Evolutionary conservation across 2,113 vertebrate species (phyloP).

Genomic region (Poeciliopsis retropinna): DNA sequence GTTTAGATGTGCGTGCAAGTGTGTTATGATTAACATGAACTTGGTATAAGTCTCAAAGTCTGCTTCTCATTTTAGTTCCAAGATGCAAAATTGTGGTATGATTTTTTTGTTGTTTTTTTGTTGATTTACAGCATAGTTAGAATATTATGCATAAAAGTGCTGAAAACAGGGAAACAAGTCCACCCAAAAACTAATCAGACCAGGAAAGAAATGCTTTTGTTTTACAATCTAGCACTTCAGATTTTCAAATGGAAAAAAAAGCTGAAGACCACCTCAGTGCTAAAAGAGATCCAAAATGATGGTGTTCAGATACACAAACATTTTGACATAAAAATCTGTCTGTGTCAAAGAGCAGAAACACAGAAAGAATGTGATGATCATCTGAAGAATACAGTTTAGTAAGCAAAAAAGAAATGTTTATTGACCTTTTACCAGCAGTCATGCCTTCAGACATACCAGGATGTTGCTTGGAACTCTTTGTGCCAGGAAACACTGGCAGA

Average conservation of each 20-base stretch:
- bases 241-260: conserved; percentile 4
- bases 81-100: conserved; percentile 14
- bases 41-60: conserved; percentile 18
- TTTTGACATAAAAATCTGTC: conserved; percentile 41
- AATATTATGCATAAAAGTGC: background rate
- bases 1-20: background rate
- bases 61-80: conserved; percentile 8
- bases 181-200: background rate
- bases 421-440: conserved; percentile 60
- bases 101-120: background rate
- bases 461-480: conserved; percentile 33
- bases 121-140: conserved; percentile 3
- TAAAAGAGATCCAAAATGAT: conserved; percentile 4
- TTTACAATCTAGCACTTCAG: conserved; percentile 8
- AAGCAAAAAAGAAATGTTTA: conserved; percentile 43
- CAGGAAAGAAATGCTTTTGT: background rate
- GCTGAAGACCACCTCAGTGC: conserved; percentile 38
- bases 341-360: conserved; percentile 47
- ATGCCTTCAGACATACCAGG: conserved; percentile 54
- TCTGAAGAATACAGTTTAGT: conserved; percentile 20
- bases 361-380: conserved; percentile 34
- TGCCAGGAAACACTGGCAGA: conserved; percentile 50
- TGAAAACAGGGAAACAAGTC: background rate
- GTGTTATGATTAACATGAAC: conserved; percentile 12
- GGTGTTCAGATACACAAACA: conserved; percentile 35